phyloP scores from a whole-genome alignment of 37 sponge, comb jelly and placozoan genomes.

The Eunapius fragilis region DNA sequence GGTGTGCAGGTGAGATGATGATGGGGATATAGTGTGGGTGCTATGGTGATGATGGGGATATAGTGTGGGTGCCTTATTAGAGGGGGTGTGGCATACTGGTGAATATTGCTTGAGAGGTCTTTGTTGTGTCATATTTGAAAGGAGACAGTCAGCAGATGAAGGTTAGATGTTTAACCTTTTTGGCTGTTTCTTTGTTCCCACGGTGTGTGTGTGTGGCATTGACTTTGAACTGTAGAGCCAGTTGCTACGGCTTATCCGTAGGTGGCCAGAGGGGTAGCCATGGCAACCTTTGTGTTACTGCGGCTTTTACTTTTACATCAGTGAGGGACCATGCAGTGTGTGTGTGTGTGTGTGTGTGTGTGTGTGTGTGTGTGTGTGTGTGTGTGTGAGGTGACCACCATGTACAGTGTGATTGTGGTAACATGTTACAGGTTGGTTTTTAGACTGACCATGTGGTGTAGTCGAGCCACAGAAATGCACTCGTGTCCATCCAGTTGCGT shows the following conservation, averaged over 20 bases:
- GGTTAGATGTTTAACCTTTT: not conserved
- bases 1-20: not conserved
- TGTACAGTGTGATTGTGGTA: not conserved
- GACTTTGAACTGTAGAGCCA: not conserved
- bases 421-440: not conserved
- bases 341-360: conserved; percentile 4
- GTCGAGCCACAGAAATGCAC: not conserved
- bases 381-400: too few relatives aligned
- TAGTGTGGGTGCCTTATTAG: not conserved
- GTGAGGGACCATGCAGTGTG: not conserved
- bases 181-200: not conserved
- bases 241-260: not conserved
- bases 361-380: not conserved
- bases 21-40: not conserved
- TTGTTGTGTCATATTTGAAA: not conserved
- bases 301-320: too few relatives aligned
- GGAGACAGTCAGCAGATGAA: not conserved
- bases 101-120: not conserved
- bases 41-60: not conserved
- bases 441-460: not conserved
- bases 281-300: not conserved
- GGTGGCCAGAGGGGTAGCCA: not conserved
- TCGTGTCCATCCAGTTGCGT: not conserved
- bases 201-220: too few relatives aligned
- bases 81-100: not conserved